Conservation (phyloP, 2,797 vertebrate genomes). For the Diglossa cyanea region DNA sequence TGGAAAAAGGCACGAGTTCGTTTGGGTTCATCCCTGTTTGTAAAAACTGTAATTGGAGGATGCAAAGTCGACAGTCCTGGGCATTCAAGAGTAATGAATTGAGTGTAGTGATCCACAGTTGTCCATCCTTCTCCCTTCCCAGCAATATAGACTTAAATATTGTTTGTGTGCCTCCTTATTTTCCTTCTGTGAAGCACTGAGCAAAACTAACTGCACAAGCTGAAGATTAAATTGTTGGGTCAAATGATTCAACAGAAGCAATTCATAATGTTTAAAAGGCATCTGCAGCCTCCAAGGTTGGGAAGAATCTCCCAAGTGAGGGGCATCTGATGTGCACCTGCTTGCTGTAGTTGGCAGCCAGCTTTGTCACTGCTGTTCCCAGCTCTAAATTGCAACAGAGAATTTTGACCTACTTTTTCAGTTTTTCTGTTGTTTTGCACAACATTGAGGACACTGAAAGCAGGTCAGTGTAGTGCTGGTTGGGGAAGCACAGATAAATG, state of each 20-base stretch:
- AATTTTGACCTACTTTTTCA: slow-evolving; percentile 13
- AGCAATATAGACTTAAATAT: neutral
- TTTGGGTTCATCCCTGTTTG: neutral
- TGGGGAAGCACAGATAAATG: neutral
- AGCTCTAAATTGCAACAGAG: neutral
- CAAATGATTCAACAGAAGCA: neutral
- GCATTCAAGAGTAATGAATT: neutral
- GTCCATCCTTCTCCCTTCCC: neutral
- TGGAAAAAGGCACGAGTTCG: accelerated
- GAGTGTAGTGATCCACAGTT: neutral
- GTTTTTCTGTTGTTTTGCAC: slow-evolving; percentile 17
- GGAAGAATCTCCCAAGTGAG: neutral
- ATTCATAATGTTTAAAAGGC: neutral
- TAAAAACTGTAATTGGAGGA: neutral
- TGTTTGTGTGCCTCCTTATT: neutral
- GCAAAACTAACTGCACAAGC: neutral
- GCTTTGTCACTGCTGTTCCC: neutral
- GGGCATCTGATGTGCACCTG: neutral
- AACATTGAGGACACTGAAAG: neutral
- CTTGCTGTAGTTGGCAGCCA: neutral
- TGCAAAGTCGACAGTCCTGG: neutral
- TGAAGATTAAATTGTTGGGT: neutral
- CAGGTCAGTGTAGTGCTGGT: neutral
- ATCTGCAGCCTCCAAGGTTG: neutral
- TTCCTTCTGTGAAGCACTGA: neutral